Conservation (phyloP, 2,888 invertebrate species). For the Epinotia bilunana region DNA sequence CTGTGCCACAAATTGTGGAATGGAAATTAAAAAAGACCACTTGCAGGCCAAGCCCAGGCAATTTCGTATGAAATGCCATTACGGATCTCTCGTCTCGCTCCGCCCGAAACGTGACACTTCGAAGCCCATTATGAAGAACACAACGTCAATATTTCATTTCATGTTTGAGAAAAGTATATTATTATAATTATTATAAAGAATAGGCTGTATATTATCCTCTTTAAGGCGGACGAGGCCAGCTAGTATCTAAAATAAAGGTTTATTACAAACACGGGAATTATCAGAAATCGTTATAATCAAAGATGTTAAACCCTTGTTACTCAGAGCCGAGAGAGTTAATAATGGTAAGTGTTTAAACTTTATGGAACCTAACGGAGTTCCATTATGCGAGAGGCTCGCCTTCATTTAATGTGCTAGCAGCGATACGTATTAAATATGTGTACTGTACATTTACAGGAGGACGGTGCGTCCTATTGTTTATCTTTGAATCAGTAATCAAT, state of each 20-base stretch:
- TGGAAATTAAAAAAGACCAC: no score
- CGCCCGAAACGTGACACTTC: no score
- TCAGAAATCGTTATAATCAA: neutral
- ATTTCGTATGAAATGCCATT: no score
- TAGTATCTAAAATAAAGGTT: neutral
- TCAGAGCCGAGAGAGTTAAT: slow-evolving; percentile 10
- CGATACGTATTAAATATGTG: slow-evolving; percentile 47
- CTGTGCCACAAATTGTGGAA: no score
- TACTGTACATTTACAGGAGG: slow-evolving; percentile 49
- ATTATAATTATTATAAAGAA: neutral
- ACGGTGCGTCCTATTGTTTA: slow-evolving; percentile 46
- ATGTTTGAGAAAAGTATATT: no score
- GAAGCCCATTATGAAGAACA: no score
- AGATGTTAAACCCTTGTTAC: neutral
- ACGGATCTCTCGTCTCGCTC: no score
- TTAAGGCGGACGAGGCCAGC: neutral
- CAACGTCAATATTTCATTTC: no score
- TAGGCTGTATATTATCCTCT: no score
- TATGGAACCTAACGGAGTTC: slow-evolving; percentile 44
- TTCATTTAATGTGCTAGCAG: slow-evolving; percentile 49
- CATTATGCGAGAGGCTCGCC: slow-evolving; percentile 46
- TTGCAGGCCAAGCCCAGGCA: no score
- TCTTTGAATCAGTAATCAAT: slow-evolving; percentile 52
- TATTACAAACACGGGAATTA: neutral
- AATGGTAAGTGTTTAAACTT: slow-evolving; percentile 18